Percentiles rank a stretch among this genome's conserved stretches.
Evolutionary conservation across 2,888 invertebrate species (phyloP).

Genomic region (Meliscaeva auricollis): DNA sequence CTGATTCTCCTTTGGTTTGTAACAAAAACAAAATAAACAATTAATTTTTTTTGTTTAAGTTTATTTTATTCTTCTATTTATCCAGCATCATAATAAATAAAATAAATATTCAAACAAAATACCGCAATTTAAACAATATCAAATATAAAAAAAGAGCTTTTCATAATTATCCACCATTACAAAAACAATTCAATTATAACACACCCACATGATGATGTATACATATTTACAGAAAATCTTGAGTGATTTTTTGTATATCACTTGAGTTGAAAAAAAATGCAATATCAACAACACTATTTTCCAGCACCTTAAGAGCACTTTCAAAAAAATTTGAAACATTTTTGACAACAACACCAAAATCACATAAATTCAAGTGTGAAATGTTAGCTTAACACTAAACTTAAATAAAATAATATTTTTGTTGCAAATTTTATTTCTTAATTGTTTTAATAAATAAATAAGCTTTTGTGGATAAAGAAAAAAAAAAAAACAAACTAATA

Average conservation of each 20-base stretch:
- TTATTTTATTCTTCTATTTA: conserved; percentile 1
- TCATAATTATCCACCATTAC: conserved; percentile 35
- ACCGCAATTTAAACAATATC: conserved; percentile 19
- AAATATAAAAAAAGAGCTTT: conserved; percentile 25
- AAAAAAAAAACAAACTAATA: no score
- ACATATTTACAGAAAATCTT: conserved; percentile 51
- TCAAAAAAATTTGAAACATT: neutral
- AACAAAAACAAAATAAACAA: conserved; percentile 24
- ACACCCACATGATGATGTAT: conserved; percentile 38
- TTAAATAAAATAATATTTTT: conserved; percentile 13
- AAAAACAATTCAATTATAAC: neutral
- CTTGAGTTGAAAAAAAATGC: conserved; percentile 26
- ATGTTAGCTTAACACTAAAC: conserved; percentile 46
- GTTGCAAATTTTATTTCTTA: conserved; percentile 76
- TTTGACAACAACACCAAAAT: neutral
- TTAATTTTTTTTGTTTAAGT: neutral
- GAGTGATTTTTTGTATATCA: conserved; percentile 48
- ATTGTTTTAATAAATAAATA: conserved; percentile 67
- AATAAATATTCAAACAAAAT: conserved; percentile 5
- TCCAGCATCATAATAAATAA: conserved; percentile 1
- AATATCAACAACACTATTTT: conserved; percentile 29
- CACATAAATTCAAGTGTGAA: conserved; percentile 8
- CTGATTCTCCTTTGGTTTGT: conserved; percentile 45
- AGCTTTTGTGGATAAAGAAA: no score
- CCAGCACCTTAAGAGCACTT: conserved; percentile 52